These are phyloP conservation scores for Xyrauchen texanus DNA, from an alignment of 2,113 vertebrate genomes.

Conservation along the genomic window DNA sequence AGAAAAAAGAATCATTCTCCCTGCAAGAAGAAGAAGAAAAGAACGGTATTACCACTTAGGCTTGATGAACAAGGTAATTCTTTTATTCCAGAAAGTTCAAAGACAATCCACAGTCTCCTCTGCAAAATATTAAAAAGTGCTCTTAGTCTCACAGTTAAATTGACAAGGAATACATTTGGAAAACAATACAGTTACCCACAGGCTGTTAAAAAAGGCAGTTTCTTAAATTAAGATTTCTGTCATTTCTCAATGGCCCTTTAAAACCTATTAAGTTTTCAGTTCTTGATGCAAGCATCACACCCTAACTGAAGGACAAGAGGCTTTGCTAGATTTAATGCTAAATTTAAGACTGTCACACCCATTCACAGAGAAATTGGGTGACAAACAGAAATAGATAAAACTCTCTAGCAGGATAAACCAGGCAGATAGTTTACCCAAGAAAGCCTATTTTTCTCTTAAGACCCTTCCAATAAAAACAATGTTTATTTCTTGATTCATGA, in stretches of 20 bases:
- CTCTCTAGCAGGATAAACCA: conserved; percentile 38
- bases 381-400: conserved; percentile 42
- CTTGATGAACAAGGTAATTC: not conserved
- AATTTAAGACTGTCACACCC: conserved; percentile 44
- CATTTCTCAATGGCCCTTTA: not conserved
- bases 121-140: not conserved
- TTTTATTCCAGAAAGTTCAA: not conserved
- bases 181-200: not conserved
- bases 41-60: too few species aligned
- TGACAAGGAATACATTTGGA: too few species aligned
- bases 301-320: too few species aligned
- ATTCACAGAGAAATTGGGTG: conserved; percentile 33
- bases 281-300: too few species aligned
- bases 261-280: too few species aligned
- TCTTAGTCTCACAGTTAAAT: too few species aligned
- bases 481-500: conserved; percentile 30
- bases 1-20: too few species aligned
- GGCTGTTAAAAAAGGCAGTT: not conserved
- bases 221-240: not conserved
- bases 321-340: not conserved
- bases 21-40: too few species aligned
- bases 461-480: conserved; percentile 39
- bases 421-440: conserved; percentile 32
- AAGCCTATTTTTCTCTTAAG: conserved; percentile 23
- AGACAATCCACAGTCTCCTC: not conserved